phyloP scores from a whole-genome alignment of 2,113 vertebrate species.

The Cygnus atratus region DNA sequence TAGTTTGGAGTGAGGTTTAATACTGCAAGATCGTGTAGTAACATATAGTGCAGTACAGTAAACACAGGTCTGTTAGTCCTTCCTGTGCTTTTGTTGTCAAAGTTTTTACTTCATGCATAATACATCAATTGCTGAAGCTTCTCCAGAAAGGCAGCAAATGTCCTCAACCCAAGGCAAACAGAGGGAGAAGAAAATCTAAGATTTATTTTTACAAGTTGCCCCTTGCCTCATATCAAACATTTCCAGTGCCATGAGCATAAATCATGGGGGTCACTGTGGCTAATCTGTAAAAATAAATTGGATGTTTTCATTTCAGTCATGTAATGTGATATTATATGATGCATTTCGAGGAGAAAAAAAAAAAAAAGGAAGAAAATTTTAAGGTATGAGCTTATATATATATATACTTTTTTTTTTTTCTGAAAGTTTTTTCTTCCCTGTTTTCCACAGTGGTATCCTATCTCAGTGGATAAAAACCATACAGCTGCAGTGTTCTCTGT shows the following conservation, averaged over 20 bases:
- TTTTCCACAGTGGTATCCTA: neutral
- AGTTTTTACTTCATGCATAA: neutral
- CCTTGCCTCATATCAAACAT: constrained; percentile 48
- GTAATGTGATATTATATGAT: constrained; percentile 3
- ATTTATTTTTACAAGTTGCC: constrained; percentile 28
- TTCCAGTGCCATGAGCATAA: neutral
- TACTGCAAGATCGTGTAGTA: constrained; percentile 17
- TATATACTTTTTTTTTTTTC: neutral
- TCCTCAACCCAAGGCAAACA: neutral
- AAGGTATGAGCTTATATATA: neutral
- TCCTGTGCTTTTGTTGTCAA: neutral
- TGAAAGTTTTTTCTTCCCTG: neutral
- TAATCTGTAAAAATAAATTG: constrained; percentile 58
- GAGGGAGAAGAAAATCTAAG: neutral
- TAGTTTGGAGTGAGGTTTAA: constrained; percentile 29
- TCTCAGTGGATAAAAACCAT: constrained; percentile 19
- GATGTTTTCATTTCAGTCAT: constrained; percentile 19
- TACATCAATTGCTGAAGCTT: neutral
- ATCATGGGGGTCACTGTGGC: constrained; percentile 15
- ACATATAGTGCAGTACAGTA: constrained; percentile 18
- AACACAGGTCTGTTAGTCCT: neutral
- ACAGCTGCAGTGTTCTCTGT: neutral
- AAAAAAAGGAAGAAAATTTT: neutral
- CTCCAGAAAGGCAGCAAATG: constrained; percentile 17
- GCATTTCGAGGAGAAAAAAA: neutral